Base-by-base conservation (phyloP, 2,888 invertebrate species). In the Hypomecis atomaria region DNA sequence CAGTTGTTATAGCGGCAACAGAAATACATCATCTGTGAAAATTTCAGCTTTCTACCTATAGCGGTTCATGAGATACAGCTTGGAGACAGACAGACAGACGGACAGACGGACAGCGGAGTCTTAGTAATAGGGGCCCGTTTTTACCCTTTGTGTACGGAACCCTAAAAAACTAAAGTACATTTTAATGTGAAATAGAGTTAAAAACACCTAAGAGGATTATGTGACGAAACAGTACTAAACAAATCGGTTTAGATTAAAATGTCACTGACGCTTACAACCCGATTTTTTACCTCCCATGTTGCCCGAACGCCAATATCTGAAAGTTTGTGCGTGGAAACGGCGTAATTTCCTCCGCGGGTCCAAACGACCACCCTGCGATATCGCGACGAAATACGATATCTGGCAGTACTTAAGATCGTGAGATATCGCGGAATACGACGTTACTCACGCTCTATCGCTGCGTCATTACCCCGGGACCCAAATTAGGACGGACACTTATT, bases 321-420 rank as follows among this genome's bases (percentile, higher is more conserved):
- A 61, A 65, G 56, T 59, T 59, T 34, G 45, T 64, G 63, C 65
- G 72, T 66, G 72, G 75, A 70, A 77, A 78, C 77, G 79, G 80
- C 65, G 82, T 85, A 84, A 86, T 86, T 83, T 86, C 87, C 86
- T 79, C 69, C 71, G 69, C 64, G 68, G 77, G 71, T 69, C 78
- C 63, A 76, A 84, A 84, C 82, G 83, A 83, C 81, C 81, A 77
- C 77, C 72, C 78, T 76, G 79, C 77, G 77, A 78, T 82, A 83
- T 82, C 79, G 69, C 71, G 77, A 45, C 59, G 13, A 59, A 49
- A 38, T 64, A 64, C 55, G 49, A 42, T 34, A 54, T 38, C 43
- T 2, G 33, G 6, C 55, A 50, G 59, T 59, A 55, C 33, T 59
- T 49, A 45, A 64, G 59, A 64, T 62, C 7, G 42, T 37, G 13